Conservation (phyloP, 2,113 vertebrate genomes). For the Hippoglossus stenolepis region DNA sequence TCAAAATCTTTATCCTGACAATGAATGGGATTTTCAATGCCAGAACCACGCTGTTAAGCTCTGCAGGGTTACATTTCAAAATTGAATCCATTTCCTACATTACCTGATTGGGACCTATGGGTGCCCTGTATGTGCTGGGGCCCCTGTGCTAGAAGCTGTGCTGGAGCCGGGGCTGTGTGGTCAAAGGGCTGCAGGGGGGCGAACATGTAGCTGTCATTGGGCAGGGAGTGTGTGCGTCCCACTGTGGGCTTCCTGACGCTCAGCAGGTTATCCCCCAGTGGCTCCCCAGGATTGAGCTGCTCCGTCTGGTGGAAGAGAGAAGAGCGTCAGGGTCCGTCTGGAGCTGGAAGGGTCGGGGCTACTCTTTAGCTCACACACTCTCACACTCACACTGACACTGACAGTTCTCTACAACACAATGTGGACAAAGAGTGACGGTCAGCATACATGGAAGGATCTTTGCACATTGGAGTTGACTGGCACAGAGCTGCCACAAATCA, state of each 20-base stretch:
- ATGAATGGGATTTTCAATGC: too few species aligned
- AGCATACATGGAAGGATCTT: conserved; percentile 64
- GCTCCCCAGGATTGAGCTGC: conserved; percentile 47
- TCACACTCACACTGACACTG: conserved; percentile 46
- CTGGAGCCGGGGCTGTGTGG: conserved; percentile 28
- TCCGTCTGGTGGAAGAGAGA: conserved; percentile 76
- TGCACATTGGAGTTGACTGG: conserved; percentile 51
- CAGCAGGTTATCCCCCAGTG: conserved; percentile 85
- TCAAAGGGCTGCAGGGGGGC: conserved; percentile 62
- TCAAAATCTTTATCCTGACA: too few species aligned
- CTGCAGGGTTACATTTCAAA: neutral
- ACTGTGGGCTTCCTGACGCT: conserved; percentile 89
- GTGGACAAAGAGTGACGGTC: conserved; percentile 61
- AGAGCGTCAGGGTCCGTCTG: conserved; percentile 35
- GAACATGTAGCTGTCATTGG: conserved; percentile 99
- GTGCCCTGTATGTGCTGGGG: conserved; percentile 73
- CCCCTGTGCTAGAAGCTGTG: conserved; percentile 74
- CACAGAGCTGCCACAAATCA: conserved; percentile 72
- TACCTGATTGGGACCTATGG: conserved; percentile 72
- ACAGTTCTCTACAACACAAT: conserved; percentile 19
- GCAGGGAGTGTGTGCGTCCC: conserved; percentile 94
- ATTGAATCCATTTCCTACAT: neutral
- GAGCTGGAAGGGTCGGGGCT: neutral
- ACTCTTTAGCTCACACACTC: conserved; percentile 10
- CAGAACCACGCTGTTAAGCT: too few species aligned